Evolutionary conservation across 2,888 invertebrate species (phyloP), one percentile per base, ranked within the genome.

Genomic region (Griposia aprilina): DNA sequence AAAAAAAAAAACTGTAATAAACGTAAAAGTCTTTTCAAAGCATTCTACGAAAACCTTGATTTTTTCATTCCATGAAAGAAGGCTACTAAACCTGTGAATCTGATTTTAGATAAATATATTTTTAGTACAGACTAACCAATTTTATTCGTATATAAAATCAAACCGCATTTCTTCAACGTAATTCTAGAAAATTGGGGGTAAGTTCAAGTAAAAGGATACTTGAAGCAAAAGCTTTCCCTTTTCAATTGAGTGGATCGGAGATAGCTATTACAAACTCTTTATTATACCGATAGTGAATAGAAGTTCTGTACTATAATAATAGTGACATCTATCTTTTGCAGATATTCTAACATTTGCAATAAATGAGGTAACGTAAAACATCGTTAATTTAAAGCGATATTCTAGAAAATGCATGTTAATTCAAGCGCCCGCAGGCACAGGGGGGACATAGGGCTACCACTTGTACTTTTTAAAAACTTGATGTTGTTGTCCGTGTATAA

Each of bases 401-500:
- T 81, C 63, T 65, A 77, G 52, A 68, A 81, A 81, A 73, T 77
- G 59, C 30, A 70, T 73, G 55, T 81, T 70, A 75, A 70, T 66
- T 62, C 41, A 17, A 30, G 36, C 48, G 65, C 52, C 59, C 45
- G 67, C 62, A 23, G 59, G 55, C 68, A n/a, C 36, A 4, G 10
- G 30, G 59, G 59, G 4, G 2, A 20, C 17, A 4, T 30, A 81
- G 69, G 72, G 72, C 48, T 69, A 68, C 15, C 23, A 23, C 17
- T 17, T 36, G 10, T 52, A 6, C 4, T 30, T 52, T 52, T 52
- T 36, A 23, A 67, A 48, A 68, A 15, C 15, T 23, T 23, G 0
- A 48, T 50, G 2, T 13, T 2, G 1, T 52, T 52, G 30, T 23
- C 50, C 23, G 8, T 36, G 11, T 62, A 62, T 20, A 20, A 10